Base-by-base conservation (phyloP, 2,888 invertebrate genomes). In the Zaprionus bogoriensis region DNA sequence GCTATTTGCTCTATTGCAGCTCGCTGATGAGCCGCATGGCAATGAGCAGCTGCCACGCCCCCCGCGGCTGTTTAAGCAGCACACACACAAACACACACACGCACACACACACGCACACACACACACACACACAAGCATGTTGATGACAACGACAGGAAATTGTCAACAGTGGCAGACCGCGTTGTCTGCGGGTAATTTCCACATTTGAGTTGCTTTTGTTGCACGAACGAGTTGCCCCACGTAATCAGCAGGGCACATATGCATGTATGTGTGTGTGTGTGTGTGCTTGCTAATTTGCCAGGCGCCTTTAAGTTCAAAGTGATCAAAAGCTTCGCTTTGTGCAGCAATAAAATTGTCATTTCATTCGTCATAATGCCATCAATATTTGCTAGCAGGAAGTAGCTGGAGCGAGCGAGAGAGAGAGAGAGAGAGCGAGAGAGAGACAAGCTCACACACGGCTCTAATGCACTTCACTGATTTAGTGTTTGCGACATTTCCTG, bases 401-500 rank as follows among this genome's bases (percentile, higher is more conserved):
- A 48, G 5, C 48, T 59, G 9, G 32, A 17, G 6, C 3, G 32
- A 36, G 14, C 7, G 9, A 22, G n/a, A 17, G 4, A 32, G 12
- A 12, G 2, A n/a, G 5, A 17, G 10, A 54, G 23, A 27, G 17
- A 38, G 39, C 39, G 20, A 46, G 14, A 38, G 9, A 57, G 5
- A 48, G 19, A 45, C 10, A 48, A 30, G 50, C 14, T 17, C 32
- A 32, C 32, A 32, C 32, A 36, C 32, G 17, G 7, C 7, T 64
- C 58, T 73, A 83, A 80, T 80, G 84, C 84, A 83, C 81, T 86
- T 80, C 71, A 84, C 73, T 80, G 81, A 83, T 83, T 83, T 81
- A 77, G 67, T 86, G 84, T 73, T 84, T 75, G 78, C 69, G 52
- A 80, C 82, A 83, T 84, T 83, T 83, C 84, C 86, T 64, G 76